Evolutionary conservation across 1,140 invertebrate genomes (phyloP).

Genomic region (Helicoverpa zea): DNA sequence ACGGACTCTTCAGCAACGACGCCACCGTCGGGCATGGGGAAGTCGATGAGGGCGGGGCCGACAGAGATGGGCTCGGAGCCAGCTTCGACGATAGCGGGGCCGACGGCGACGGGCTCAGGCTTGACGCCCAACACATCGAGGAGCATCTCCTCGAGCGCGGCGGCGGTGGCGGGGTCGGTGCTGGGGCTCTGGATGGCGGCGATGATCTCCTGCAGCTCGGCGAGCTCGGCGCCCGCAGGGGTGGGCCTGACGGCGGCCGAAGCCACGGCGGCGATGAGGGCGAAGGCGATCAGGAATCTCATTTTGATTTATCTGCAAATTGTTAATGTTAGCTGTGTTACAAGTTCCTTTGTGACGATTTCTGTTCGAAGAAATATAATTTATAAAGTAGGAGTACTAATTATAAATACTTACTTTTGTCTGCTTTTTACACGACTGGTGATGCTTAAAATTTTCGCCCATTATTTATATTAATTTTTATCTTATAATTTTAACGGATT

Average conservation of each 20-base stretch:
- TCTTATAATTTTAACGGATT: not conserved
- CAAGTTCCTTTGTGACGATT: not conserved
- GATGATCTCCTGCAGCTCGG: constrained; percentile 68
- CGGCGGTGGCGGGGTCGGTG: constrained; percentile 76
- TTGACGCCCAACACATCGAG: constrained; percentile 56
- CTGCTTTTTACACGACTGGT: constrained; percentile 16
- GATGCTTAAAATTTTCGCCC: not conserved
- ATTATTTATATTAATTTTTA: constrained; percentile 10
- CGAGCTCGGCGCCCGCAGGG: constrained; percentile 40
- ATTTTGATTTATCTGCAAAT: constrained; percentile 62
- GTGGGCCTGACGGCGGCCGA: constrained; percentile 61
- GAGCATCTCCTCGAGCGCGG: constrained; percentile 66
- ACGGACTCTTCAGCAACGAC: constrained; percentile 22
- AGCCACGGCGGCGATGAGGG: constrained; percentile 68
- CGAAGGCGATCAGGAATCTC: constrained; percentile 73
- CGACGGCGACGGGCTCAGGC: constrained; percentile 25
- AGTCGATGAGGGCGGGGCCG: constrained; percentile 53
- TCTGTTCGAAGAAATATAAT: not conserved
- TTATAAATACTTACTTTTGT: constrained; percentile 18
- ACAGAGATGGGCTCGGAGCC: constrained; percentile 51
- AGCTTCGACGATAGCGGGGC: constrained; percentile 38
- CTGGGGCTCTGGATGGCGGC: constrained; percentile 73
- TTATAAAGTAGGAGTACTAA: not conserved
- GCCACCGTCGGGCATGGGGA: constrained; percentile 47
- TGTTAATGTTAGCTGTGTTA: not conserved